phyloP scores from a whole-genome alignment of 2,888 invertebrate genomes.

The Colostygia pectinataria region DNA sequence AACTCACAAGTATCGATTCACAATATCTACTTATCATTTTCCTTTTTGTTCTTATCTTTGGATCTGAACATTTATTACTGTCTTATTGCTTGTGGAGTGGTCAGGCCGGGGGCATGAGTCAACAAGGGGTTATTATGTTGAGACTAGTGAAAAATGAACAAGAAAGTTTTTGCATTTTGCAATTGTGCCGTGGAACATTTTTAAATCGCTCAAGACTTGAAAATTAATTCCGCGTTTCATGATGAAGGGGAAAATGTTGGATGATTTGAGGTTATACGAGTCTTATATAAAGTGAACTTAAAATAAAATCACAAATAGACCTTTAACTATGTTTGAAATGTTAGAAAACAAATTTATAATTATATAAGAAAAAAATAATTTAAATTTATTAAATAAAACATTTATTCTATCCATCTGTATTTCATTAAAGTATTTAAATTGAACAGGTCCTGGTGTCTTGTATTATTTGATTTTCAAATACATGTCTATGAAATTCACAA shows the following conservation, averaged over 20 bases:
- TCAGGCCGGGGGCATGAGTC: slow-evolving; percentile 69
- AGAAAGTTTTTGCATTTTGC: slow-evolving; percentile 66
- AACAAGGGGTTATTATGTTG: slow-evolving; percentile 81
- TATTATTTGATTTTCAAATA: too few species aligned
- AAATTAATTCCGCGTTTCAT: slow-evolving; percentile 38
- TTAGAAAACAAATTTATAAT: too few species aligned
- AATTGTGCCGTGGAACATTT: slow-evolving; percentile 51
- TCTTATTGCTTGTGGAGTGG: slow-evolving; percentile 79
- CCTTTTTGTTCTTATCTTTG: slow-evolving; percentile 72
- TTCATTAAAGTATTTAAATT: not conserved
- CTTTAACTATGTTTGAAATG: too few species aligned
- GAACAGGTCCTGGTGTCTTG: too few species aligned
- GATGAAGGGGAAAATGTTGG: slow-evolving; percentile 24
- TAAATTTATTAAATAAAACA: not conserved
- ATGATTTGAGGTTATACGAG: slow-evolving; percentile 7
- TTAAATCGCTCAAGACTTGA: slow-evolving; percentile 44
- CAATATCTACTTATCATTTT: slow-evolving; percentile 77
- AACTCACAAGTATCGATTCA: slow-evolving; percentile 67
- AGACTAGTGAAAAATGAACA: slow-evolving; percentile 74
- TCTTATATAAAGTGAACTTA: too few species aligned
- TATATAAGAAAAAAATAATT: not conserved
- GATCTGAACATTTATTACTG: slow-evolving; percentile 80
- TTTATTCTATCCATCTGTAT: too few species aligned
- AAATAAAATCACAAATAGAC: too few species aligned
- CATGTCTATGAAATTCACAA: too few species aligned